phyloP scores from a whole-genome alignment of 2,888 invertebrate species.

The Apodemia mormo region DNA sequence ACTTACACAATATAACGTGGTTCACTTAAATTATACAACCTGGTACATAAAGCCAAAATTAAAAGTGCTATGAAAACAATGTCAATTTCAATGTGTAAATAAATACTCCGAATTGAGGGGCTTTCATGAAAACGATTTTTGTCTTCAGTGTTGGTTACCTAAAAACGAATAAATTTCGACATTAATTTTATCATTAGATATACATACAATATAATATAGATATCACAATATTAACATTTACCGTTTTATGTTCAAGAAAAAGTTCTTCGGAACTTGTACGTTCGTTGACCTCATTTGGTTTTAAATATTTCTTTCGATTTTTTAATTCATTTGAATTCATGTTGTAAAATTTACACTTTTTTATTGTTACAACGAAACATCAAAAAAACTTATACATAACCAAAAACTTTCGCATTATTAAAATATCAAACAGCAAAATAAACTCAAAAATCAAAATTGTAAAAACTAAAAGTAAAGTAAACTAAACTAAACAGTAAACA shows the following conservation, averaged over 20 bases:
- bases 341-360: conserved; percentile 8
- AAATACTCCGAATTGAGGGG: conserved; percentile 44
- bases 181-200: background rate
- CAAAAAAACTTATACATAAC: no score
- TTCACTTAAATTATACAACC: conserved; percentile 91
- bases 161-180: background rate
- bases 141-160: conserved; percentile 42
- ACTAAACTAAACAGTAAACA: no score
- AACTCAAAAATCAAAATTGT: no score
- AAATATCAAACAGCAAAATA: no score
- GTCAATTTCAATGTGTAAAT: conserved; percentile 86
- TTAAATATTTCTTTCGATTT: conserved; percentile 51
- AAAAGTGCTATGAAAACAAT: conserved; percentile 87
- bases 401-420: no score
- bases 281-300: conserved; percentile 62
- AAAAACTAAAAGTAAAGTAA: no score
- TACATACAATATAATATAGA: background rate
- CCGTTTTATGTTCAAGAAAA: conserved; percentile 45
- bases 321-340: conserved; percentile 48
- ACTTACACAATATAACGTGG: conserved; percentile 96
- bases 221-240: conserved; percentile 40
- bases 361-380: background rate
- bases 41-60: conserved; percentile 85
- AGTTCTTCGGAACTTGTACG: conserved; percentile 44
- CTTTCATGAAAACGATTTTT: conserved; percentile 35